These are phyloP conservation scores for Athrips mouffetella DNA, from an alignment of 2,888 invertebrate genomes.

Conservation along the genomic window DNA sequence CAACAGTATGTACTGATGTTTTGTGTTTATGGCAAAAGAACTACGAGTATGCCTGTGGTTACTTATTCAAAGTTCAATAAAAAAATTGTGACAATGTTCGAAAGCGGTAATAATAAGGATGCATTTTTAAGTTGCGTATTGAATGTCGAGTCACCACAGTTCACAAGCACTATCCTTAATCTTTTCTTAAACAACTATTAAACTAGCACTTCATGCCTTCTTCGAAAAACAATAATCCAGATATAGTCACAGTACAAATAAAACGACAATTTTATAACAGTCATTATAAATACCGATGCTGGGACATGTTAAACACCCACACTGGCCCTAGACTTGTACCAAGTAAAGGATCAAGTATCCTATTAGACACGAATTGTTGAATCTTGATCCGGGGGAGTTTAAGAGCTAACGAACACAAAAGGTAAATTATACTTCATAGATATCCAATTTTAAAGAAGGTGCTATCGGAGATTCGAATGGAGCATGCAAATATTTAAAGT, in stretches of 20 bases:
- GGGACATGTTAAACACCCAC: slow-evolving; percentile 26
- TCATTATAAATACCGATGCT: slow-evolving; percentile 21
- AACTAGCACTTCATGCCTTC: slow-evolving; percentile 7
- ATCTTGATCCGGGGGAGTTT: slow-evolving; percentile 13
- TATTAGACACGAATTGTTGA: slow-evolving; percentile 32
- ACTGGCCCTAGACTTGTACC: slow-evolving; percentile 18
- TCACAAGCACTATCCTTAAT: slow-evolving; percentile 7
- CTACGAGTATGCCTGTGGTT: no score
- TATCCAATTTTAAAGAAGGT: no score
- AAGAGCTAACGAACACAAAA: neutral
- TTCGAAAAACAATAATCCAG: slow-evolving; percentile 16
- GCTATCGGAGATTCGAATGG: no score
- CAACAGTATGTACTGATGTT: no score
- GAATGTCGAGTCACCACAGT: neutral
- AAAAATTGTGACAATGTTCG: no score
- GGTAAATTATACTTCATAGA: slow-evolving; percentile 22
- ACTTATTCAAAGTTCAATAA: no score
- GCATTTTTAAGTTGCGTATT: no score
- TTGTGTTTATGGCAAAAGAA: no score
- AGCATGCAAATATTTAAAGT: no score
- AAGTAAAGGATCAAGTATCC: slow-evolving; percentile 37
- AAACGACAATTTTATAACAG: slow-evolving; percentile 25
- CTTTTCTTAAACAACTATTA: slow-evolving; percentile 9
- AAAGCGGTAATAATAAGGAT: no score
- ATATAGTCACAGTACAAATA: slow-evolving; percentile 16